Evolutionary conservation across 2,888 invertebrate genomes (phyloP).

Genomic region (Abscondita cerata): DNA sequence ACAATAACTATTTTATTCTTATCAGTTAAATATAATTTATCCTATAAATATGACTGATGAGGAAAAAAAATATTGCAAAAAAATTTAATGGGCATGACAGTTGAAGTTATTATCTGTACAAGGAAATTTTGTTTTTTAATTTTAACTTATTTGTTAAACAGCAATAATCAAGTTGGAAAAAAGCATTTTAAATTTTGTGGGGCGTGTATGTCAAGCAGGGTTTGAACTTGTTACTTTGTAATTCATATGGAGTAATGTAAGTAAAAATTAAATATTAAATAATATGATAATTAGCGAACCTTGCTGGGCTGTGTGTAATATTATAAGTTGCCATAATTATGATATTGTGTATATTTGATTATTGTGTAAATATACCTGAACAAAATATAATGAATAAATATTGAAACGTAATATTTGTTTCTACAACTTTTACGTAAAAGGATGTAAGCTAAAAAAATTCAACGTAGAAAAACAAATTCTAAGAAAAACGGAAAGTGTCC

Average conservation of each 20-base stretch:
- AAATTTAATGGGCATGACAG: too few species aligned
- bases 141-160: conserved; percentile 4
- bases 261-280: neutral
- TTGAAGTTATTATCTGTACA: too few species aligned
- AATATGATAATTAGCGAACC: conserved; percentile 5
- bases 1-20: too few species aligned
- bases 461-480: too few species aligned
- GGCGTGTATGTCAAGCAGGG: conserved; percentile 24
- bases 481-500: too few species aligned
- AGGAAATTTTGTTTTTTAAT: neutral
- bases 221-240: conserved; percentile 15
- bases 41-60: too few species aligned
- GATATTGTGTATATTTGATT: conserved; percentile 45
- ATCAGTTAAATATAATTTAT: too few species aligned
- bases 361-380: conserved; percentile 40
- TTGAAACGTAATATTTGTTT: too few species aligned
- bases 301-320: conserved; percentile 39
- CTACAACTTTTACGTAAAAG: too few species aligned
- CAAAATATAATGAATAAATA: conserved; percentile 24
- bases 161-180: conserved; percentile 8
- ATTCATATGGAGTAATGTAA: neutral
- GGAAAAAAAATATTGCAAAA: too few species aligned
- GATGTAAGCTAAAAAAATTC: too few species aligned
- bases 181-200: conserved; percentile 2
- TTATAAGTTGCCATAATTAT: conserved; percentile 44